These are phyloP conservation scores for Synchiropus splendidus DNA, from an alignment of 2,113 vertebrate species.

Conservation along the genomic window DNA sequence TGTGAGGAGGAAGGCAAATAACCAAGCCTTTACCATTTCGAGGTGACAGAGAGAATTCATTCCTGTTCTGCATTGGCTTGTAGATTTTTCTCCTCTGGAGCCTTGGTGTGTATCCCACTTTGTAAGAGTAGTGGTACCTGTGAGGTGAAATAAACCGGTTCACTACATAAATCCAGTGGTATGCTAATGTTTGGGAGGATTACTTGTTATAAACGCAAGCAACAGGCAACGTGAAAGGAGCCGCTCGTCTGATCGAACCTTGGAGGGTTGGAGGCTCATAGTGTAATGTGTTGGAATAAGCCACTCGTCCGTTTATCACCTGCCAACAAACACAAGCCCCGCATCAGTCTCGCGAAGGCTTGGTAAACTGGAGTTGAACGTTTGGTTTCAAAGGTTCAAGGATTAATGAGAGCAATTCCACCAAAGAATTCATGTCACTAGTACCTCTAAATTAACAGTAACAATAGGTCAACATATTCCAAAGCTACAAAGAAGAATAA, in stretches of 20 bases:
- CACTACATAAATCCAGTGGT: no score
- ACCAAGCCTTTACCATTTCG: constrained; percentile 42
- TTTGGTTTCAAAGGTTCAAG: background rate
- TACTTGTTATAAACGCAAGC: constrained; percentile 61
- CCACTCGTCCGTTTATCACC: constrained; percentile 44
- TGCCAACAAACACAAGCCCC: constrained; percentile 9
- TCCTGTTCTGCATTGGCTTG: constrained; percentile 35
- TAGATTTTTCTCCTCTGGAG: constrained; percentile 24
- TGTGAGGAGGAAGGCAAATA: background rate
- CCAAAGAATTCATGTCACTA: background rate
- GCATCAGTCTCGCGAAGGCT: background rate
- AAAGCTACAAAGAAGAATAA: background rate
- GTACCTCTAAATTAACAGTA: background rate
- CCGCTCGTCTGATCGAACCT: constrained; percentile 35
- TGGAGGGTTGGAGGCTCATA: constrained; percentile 22
- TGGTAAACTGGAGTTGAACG: background rate
- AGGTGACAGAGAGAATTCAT: constrained; percentile 38
- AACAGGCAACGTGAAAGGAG: constrained; percentile 41
- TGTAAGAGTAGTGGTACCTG: constrained; percentile 63
- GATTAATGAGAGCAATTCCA: background rate
- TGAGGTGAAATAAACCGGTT: background rate
- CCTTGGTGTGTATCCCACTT: constrained; percentile 51
- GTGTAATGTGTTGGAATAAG: constrained; percentile 47
- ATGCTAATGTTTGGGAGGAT: no score
- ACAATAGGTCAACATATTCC: background rate